Conservation (phyloP, 1,140 invertebrate genomes). For the Drosophila murphyi region DNA sequence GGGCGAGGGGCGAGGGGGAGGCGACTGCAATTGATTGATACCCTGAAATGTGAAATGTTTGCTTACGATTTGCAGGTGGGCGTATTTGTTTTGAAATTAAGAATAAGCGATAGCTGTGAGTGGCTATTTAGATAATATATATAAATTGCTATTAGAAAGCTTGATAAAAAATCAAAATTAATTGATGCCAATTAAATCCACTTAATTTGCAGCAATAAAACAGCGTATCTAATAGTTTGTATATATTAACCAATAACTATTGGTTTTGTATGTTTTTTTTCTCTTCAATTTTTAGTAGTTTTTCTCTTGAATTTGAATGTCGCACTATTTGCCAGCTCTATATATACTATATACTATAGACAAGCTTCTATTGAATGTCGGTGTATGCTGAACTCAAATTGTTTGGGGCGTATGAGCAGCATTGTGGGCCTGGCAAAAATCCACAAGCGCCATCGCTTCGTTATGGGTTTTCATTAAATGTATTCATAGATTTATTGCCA, state of each 20-base stretch:
- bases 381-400: constrained; percentile 57
- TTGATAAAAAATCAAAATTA: too few species aligned
- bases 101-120: neutral
- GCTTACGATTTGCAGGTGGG: constrained; percentile 13
- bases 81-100: neutral
- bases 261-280: neutral
- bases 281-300: neutral
- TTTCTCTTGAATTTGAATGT: constrained; percentile 34
- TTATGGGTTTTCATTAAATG: constrained; percentile 60
- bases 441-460: neutral
- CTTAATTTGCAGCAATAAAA: too few species aligned
- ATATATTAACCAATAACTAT: too few species aligned
- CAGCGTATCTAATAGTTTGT: too few species aligned
- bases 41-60: constrained; percentile 13
- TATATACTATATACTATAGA: constrained; percentile 24
- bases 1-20: neutral
- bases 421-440: neutral
- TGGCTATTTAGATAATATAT: too few species aligned
- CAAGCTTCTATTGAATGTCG: neutral
- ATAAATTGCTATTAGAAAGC: too few species aligned
- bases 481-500: constrained; percentile 76
- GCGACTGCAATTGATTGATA: constrained; percentile 40
- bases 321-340: constrained; percentile 35
- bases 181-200: too few species aligned
- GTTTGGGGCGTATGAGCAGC: constrained; percentile 28